Conservation (phyloP, 2,113 vertebrate species). For the Psammodynastes pulverulentus region DNA sequence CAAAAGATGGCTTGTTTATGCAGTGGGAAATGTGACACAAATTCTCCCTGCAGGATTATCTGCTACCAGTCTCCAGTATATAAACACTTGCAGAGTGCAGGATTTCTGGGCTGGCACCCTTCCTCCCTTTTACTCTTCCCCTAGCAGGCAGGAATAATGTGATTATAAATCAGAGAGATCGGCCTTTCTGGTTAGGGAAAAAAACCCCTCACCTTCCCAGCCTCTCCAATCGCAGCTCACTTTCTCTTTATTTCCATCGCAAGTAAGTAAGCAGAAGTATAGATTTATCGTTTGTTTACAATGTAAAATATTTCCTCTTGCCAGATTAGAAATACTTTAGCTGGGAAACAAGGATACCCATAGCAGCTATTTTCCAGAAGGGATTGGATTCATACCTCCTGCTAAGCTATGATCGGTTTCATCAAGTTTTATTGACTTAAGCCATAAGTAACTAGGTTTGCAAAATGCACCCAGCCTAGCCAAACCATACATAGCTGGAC, state of each 20-base stretch:
- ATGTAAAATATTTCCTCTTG: background rate
- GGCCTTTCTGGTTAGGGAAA: constrained; percentile 30
- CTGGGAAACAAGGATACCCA: background rate
- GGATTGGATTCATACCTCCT: background rate
- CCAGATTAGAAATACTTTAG: background rate
- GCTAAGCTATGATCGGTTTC: background rate
- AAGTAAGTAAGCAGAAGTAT: background rate
- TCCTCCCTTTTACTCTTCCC: background rate
- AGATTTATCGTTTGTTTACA: background rate
- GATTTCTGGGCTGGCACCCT: too few relatives aligned
- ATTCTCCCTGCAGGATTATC: background rate
- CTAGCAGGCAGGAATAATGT: background rate
- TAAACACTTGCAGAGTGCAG: fast-evolving
- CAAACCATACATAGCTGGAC: background rate
- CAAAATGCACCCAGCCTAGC: background rate
- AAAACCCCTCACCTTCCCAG: background rate
- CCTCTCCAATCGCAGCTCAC: background rate
- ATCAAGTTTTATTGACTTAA: background rate
- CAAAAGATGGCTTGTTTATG: background rate
- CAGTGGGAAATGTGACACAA: background rate
- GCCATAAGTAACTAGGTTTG: background rate
- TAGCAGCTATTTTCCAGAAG: background rate
- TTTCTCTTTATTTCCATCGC: constrained; percentile 7
- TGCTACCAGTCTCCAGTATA: background rate
- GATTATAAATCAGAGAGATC: constrained; percentile 23